Evolutionary conservation across 2,797 vertebrate species (phyloP).

Genomic region (Falco berigora): DNA sequence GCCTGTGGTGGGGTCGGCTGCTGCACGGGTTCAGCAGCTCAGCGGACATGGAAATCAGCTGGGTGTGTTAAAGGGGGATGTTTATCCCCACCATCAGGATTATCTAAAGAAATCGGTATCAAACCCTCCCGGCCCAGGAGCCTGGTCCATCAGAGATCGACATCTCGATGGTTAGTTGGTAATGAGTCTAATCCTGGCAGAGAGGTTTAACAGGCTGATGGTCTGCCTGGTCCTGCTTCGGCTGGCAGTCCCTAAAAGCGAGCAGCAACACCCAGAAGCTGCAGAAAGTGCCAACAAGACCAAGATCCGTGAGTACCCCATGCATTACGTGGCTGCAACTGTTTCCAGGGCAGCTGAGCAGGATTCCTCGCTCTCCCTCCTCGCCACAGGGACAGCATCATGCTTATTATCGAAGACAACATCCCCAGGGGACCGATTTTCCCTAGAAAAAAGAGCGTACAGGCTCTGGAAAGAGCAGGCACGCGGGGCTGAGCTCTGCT

Average conservation of each 20-base stretch:
- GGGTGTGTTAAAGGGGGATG: too few species aligned
- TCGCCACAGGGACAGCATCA: not conserved
- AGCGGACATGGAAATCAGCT: not conserved
- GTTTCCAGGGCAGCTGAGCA: not conserved
- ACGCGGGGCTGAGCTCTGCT: not conserved
- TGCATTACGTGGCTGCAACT: too few species aligned
- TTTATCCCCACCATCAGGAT: too few species aligned
- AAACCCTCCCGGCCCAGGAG: not conserved
- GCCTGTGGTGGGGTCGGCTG: not conserved
- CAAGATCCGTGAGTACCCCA: fast-evolving
- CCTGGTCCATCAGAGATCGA: not conserved
- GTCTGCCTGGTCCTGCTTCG: not conserved
- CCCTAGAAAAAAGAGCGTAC: not conserved
- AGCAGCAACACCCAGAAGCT: not conserved
- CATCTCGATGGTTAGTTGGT: not conserved
- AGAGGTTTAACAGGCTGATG: not conserved
- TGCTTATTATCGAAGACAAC: not conserved
- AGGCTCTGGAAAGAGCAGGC: not conserved
- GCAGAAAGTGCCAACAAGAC: not conserved
- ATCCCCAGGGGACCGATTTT: not conserved
- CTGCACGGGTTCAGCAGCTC: not conserved
- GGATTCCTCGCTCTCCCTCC: not conserved
- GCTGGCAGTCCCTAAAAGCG: not conserved
- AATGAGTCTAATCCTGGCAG: not conserved
- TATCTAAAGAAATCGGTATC: not conserved